Base-by-base conservation (phyloP, 2,797 vertebrate genomes). In the Neosalanx taihuensis region DNA sequence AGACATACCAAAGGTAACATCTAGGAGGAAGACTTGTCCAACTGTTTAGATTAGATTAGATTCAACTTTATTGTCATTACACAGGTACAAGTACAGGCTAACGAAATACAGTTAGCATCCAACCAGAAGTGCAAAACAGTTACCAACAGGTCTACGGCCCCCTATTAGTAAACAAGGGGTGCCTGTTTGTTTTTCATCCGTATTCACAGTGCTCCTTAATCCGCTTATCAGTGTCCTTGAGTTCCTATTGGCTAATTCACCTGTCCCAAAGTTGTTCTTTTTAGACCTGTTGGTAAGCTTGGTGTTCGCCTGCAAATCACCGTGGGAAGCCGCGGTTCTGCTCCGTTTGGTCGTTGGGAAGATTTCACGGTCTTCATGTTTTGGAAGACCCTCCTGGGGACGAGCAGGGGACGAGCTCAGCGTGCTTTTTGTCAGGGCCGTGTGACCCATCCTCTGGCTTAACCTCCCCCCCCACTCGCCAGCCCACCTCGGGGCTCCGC, bases 231-330 rank as follows among this genome's bases (percentile, higher is more conserved):
- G 72, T 83, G 81, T 81, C 74, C 73, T 80, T 41, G 29, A 73
- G 65, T 2, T 1, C 81, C 67, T 83, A 90, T 90, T 89, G 86
- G 88, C 76, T 80, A 80, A 83, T 87, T 69, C 83, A 90, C 88
- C 88, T 91, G 88, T 85, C 82, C 78, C 80, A 77, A 75, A 86
- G 83, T 88, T 69, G 60, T 30, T 69, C 77, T 84, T 79, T 89
- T 83, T 82, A 33, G 66, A 64, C 20, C 80, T 77, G 72, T 87
- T 83, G 76, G 87, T 79, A 79, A 78, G 66, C 67, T 1, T 66
- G 62, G 82, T 90, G 86, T 90, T 89, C 84, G 87, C 75, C 89
- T 90, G 89, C 91, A 92, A 92, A 92, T 92, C 91, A 89, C 92
- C 86, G 90, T 93, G 93, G 91, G 92, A 93, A 93, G 88, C 89